Percentiles rank a stretch among this genome's conserved stretches.
Evolutionary conservation across 2,113 vertebrate species (phyloP).

Genomic region (human): DNA sequence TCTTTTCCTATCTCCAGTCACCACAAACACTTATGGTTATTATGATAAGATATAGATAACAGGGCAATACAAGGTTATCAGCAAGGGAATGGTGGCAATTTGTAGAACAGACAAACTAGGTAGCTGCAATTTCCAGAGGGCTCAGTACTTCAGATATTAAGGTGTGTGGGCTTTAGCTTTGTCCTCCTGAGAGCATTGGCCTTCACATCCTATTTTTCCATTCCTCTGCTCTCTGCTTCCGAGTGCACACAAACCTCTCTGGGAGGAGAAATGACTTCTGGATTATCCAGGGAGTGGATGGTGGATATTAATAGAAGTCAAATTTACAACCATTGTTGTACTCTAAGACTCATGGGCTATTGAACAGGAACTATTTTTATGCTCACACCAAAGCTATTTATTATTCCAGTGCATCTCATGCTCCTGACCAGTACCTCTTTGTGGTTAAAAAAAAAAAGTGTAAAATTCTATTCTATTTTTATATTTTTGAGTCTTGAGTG

Average conservation of each 20-base stretch:
- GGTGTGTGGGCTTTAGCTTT: background rate
- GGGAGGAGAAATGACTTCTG: constrained; percentile 12
- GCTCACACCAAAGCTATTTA: background rate
- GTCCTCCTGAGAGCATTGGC: background rate
- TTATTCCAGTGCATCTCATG: background rate
- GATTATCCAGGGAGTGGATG: background rate
- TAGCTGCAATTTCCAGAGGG: background rate
- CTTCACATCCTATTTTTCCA: background rate
- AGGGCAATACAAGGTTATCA: too few species aligned
- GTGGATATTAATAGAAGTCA: background rate
- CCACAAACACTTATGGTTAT: background rate
- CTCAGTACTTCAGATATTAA: background rate
- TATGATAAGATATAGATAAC: too few species aligned
- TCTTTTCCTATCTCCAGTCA: background rate
- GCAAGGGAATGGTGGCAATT: background rate
- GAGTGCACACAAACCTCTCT: background rate
- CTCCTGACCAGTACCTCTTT: background rate
- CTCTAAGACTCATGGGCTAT: background rate
- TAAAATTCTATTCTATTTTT: background rate
- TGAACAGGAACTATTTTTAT: background rate
- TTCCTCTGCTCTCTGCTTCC: background rate
- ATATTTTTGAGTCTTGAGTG: background rate
- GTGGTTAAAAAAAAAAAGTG: too few species aligned
- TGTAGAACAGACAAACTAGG: background rate
- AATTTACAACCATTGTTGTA: background rate